Evolutionary conservation across 2,888 invertebrate genomes (phyloP), one percentile per base, ranked within the genome.

Genomic region (Drosophila recens): DNA sequence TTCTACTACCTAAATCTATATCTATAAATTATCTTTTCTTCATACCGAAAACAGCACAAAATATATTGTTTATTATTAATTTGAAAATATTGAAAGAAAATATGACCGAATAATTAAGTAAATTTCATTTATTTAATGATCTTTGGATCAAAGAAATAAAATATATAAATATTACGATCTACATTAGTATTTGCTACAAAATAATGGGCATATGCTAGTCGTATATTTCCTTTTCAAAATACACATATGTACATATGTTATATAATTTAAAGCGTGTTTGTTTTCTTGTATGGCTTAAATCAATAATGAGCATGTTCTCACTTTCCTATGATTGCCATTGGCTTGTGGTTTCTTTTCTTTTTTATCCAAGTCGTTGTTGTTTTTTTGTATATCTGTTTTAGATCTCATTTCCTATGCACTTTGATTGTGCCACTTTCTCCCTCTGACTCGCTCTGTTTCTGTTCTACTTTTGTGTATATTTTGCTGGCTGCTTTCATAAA

Each of bases 401-500:
- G 49, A 73, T 46, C 63, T 79, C 59, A 82, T 83, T 82, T 74
- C 61, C 63, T 68, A 80, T 85, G 80, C 80, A 67, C 80, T 82
- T 85, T 82, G 73, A 78, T 67, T 75, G 61, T 67, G 69, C 58
- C 23, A 13, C 63, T 46, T 54, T 65, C 64, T 61, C 51, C 10
- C 67, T 38, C 46, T 27, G 9, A 36, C 36, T 61, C 15, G 27
- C 11, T 27, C 11, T 36, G 9, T 27, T 36, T 65, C 49, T 36
- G 23, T 30, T 68, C 51, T 54, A 66, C 63, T 58, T 72, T 63
- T 67, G 65, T 75, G 66, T 84, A 70, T 82, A 75, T 82, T 86
- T 72, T 64, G 57, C 63, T 49, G 59, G 63, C 57, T 81, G 73
- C 78, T 72, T 86, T 87, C 76, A 86, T 87, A 87, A 86, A 86